Evolutionary conservation across 1,140 invertebrate genomes (phyloP).

Genomic region (Platyscapa corneri): DNA sequence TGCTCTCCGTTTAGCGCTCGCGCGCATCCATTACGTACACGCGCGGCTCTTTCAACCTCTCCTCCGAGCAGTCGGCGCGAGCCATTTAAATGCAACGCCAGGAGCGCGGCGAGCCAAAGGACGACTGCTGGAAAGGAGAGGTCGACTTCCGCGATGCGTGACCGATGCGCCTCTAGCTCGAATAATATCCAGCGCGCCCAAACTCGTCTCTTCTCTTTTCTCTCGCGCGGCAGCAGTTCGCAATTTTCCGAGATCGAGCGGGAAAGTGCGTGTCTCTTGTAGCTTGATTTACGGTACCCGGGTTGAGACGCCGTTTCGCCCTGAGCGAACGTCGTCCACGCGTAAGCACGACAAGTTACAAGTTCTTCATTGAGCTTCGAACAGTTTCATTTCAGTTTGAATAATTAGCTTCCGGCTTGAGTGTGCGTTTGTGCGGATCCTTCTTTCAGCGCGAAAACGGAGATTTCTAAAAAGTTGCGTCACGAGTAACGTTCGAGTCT

Average conservation of each 20-base stretch:
- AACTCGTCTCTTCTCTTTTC: too few species aligned
- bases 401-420: not conserved
- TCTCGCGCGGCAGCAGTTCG: not conserved
- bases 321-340: not conserved
- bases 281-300: not conserved
- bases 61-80: not conserved
- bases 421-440: too few species aligned
- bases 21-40: not conserved
- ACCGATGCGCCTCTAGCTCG: not conserved
- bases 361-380: not conserved
- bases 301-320: not conserved
- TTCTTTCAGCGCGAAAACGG: too few species aligned
- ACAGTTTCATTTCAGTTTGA: not conserved
- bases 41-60: not conserved
- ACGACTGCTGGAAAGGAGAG: not conserved
- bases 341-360: not conserved
- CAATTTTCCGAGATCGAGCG: not conserved
- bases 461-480: too few species aligned
- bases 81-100: not conserved
- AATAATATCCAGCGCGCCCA: too few species aligned
- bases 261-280: not conserved
- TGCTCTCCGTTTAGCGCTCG: too few species aligned
- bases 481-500: too few species aligned
- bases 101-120: not conserved
- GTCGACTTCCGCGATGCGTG: slow-evolving; percentile 23